Conservation (phyloP, 2,888 invertebrate species). For the Taphrorychus bicolor region DNA sequence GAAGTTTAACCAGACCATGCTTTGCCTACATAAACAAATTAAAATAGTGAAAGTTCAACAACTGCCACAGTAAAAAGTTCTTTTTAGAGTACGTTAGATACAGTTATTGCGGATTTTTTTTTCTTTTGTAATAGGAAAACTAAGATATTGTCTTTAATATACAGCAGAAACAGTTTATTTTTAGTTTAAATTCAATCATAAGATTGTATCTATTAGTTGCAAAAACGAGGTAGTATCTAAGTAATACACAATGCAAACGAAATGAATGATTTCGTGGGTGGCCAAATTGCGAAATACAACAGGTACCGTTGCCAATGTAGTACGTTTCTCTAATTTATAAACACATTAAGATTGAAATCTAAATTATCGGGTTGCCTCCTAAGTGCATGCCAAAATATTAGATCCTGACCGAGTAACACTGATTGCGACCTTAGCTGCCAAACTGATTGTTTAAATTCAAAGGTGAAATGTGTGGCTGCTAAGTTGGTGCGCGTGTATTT, state of each 20-base stretch:
- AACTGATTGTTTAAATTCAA: background rate
- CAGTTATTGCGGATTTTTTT: no score
- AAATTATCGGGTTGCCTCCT: background rate
- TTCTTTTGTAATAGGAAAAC: no score
- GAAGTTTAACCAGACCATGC: no score
- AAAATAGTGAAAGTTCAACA: no score
- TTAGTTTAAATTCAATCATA: no score
- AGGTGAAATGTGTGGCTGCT: no score
- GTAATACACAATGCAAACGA: background rate
- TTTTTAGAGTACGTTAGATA: no score
- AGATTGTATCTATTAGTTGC: background rate
- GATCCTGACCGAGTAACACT: background rate
- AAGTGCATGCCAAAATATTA: background rate
- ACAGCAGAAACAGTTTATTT: no score
- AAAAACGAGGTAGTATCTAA: background rate
- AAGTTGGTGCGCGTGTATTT: no score
- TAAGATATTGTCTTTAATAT: no score
- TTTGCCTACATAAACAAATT: no score
- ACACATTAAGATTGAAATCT: background rate
- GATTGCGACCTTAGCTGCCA: background rate
- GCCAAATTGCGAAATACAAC: background rate
- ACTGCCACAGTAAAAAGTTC: no score
- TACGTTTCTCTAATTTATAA: background rate
- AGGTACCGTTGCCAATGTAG: background rate
- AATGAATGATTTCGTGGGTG: background rate